Percentiles rank a stretch among this genome's conserved stretches.
Evolutionary conservation across 2,797 vertebrate species (phyloP).

Genomic region (Rhinophrynus dorsalis): DNA sequence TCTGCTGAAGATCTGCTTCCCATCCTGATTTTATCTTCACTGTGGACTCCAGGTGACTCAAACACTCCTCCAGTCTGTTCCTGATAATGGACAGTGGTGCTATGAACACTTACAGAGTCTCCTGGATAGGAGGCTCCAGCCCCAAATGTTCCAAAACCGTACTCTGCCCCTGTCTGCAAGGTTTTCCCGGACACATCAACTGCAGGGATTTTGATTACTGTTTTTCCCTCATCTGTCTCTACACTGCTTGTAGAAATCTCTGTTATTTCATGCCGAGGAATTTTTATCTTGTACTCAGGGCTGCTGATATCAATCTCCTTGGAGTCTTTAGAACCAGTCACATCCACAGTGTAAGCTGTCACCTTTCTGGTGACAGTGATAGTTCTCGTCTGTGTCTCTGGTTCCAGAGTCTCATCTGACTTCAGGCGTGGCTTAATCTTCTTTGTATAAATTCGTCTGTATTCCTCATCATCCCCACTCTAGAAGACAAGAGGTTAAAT

Average conservation of each 20-base stretch:
- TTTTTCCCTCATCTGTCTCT: constrained; percentile 59
- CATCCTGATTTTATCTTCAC: neutral
- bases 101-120: constrained; percentile 14
- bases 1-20: neutral
- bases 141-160: neutral
- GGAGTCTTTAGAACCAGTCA: constrained; percentile 66
- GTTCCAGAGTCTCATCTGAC: constrained; percentile 81
- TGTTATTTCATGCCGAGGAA: constrained; percentile 69
- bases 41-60: constrained; percentile 11
- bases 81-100: constrained; percentile 12
- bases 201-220: constrained; percentile 64
- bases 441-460: constrained; percentile 87
- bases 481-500: too few species aligned
- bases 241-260: constrained; percentile 59
- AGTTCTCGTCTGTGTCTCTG: constrained; percentile 87
- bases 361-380: constrained; percentile 90
- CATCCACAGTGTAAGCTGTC: constrained; percentile 92
- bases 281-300: constrained; percentile 73
- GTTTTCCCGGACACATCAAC: constrained; percentile 31
- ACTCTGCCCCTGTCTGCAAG: constrained; percentile 16
- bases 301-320: constrained; percentile 76
- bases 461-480: constrained; percentile 93
- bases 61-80: neutral
- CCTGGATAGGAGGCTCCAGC: neutral
- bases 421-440: constrained; percentile 93